Evolutionary conservation across 2,797 vertebrate species (phyloP), one percentile per base, ranked within the genome.

Genomic region (Delichon dasypus): DNA sequence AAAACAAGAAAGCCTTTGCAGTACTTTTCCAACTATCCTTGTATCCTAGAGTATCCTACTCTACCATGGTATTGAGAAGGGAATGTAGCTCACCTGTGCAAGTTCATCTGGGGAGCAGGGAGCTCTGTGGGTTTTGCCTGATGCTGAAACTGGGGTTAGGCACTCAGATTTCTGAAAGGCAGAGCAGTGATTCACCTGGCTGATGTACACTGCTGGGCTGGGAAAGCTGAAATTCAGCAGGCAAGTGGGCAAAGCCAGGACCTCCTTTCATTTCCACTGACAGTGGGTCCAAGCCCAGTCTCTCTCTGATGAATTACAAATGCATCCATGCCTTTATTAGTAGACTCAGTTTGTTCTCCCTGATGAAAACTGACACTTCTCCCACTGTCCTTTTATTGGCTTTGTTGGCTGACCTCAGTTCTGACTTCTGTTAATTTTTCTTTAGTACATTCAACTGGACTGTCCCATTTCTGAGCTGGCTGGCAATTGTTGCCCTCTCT

Each of bases 381-480:
- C 3, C 26, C 38, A 44, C 34, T 58, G 5, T 67, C 76, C 54
- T 65, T 75, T 72, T 62, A 36, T 92, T 87, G 81, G 44, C 75
- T 73, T 58, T 92, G 18, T 65, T 12, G 30, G 32, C 64, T 91
- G 47, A 68, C 76, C 26, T 66, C 42, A 42, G 17, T 77, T 90
- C 89, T 96, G 88, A 97, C 79, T 91, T 85, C 1, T 64, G 34
- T 93, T 94, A 21, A 85, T 97, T 97, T 97, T 91, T 87, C 58
- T 89, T 57, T 96, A 99, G 99, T 97, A 99, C 99, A 42, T 99
- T 99, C 98, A 99, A 99, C 98, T 99, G 99, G 99, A 99, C 99
- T 23, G 98, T 99, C 97, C 99, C 99, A 92, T 99, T 99, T 98
- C 98, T 99, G 97, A 99, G 99, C 98, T 99, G 99, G 98, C 97